A percentile compares a stretch with the other conserved stretches of the same genome.
phyloP scores from a whole-genome alignment of 2,797 vertebrate species.

The Myotis findleyi region DNA sequence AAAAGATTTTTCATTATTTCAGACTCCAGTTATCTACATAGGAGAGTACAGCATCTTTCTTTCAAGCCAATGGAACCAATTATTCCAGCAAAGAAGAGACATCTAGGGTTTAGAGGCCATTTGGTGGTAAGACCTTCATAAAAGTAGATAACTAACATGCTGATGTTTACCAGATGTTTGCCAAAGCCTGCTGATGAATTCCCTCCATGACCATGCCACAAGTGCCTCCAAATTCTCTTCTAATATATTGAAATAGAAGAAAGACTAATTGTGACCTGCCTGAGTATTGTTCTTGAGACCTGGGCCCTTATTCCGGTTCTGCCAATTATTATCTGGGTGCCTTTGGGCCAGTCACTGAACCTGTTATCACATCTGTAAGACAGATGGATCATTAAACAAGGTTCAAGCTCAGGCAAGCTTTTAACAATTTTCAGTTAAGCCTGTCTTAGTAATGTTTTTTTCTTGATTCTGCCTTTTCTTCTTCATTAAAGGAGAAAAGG shows the following conservation, averaged over 20 bases:
- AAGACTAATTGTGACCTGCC: not conserved
- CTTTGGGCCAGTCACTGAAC: not conserved
- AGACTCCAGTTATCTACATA: not conserved
- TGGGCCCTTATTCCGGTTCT: not conserved
- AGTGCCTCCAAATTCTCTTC: not conserved
- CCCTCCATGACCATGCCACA: not conserved
- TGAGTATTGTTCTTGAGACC: not conserved
- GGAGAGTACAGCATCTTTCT: not conserved
- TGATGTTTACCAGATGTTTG: not conserved
- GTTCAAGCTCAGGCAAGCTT: not conserved
- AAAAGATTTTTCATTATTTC: not conserved
- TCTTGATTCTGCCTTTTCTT: not conserved
- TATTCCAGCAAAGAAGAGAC: not conserved
- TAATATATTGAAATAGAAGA: not conserved
- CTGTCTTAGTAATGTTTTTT: not conserved
- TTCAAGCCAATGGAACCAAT: not conserved
- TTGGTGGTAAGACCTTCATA: not conserved
- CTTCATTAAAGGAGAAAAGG: constrained; percentile 35
- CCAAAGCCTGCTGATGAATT: not conserved
- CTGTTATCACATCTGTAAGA: not conserved
- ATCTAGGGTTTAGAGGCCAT: not conserved
- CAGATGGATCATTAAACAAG: not conserved
- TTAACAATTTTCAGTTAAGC: not conserved
- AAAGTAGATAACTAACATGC: not conserved
- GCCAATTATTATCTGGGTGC: not conserved